Evolutionary conservation across 2,888 invertebrate species (phyloP).

Genomic region (Morpho deidamia): DNA sequence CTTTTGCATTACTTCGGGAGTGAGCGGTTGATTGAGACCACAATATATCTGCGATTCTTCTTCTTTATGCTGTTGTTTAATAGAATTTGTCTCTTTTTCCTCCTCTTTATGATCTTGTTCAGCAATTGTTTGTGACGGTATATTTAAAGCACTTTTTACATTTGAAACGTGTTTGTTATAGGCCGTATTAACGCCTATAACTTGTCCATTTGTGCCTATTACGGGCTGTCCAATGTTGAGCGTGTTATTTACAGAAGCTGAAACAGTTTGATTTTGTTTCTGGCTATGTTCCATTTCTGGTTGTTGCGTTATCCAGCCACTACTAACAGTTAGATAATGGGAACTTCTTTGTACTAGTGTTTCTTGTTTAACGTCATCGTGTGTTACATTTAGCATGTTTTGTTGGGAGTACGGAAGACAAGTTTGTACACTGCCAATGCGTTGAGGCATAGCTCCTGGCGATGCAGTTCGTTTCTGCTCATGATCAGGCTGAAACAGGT

Average conservation of each 20-base stretch:
- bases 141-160: constrained; percentile 41
- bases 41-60: constrained; percentile 69
- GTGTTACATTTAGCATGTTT: constrained; percentile 38
- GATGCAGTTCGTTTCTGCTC: constrained; percentile 49
- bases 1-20: constrained; percentile 75
- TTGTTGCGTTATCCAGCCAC: constrained; percentile 70
- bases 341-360: constrained; percentile 59
- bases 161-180: constrained; percentile 46
- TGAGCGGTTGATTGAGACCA: constrained; percentile 65
- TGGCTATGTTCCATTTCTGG: constrained; percentile 49
- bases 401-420: constrained; percentile 46
- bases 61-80: constrained; percentile 48
- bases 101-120: constrained; percentile 52
- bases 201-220: constrained; percentile 78
- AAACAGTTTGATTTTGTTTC: constrained; percentile 36
- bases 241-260: constrained; percentile 35
- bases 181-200: constrained; percentile 77
- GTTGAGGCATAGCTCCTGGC: constrained; percentile 41
- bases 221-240: constrained; percentile 59
- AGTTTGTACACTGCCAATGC: constrained; percentile 38
- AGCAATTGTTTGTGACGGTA: constrained; percentile 33
- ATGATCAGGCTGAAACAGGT: constrained; percentile 50
- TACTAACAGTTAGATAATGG: constrained; percentile 69
- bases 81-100: constrained; percentile 42
- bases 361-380: constrained; percentile 58